Base-by-base conservation (phyloP, 2,113 vertebrate genomes). In the Thryonomys swinderianus region DNA sequence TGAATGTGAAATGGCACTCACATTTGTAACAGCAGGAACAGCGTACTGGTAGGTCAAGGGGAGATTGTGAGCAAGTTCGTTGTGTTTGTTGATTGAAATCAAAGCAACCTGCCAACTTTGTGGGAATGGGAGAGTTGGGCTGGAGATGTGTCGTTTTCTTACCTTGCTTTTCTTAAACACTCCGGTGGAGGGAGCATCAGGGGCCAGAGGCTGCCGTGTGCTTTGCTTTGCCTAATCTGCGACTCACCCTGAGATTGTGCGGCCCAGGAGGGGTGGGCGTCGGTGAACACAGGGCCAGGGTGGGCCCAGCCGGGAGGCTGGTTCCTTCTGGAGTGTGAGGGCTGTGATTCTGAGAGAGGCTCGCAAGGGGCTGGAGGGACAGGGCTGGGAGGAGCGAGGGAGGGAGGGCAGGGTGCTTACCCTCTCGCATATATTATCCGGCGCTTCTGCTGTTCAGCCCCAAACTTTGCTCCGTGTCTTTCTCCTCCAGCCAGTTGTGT, bases 151-250 rank as follows among this genome's bases (percentile, higher is more conserved):
- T 45, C 30, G 16, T 76, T 79, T 91, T 57, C 67, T 86, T 37
- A 62, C 34, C 20, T 13, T 73, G 67, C 78, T 25, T 90, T 81
- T 95, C 81, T 48, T 92, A 61, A 32, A 14, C 21, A 13, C 16
- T 55, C 59, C 57, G 34, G 34, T 37, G 10, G 48, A 80, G 55
- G 55, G 78, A 79, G n/a, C 48, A 16, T 14, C 32, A 86, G 66
- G 81, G 85, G 69, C 83, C 32, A 27, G 18, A 18, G 67, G 37
- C 37, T 57, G 32, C 32, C n/a, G 40, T 37, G 32, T n/a, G 61
- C n/a, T 93, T 73, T 88, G 62, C 42, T 95, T 96, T 95, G 27
- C n/a, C 66, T 85, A 32, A 30, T 73, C 79, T 85, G 48, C 64
- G 76, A 2, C 53, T 91, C 25, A 53, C 12, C 73, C 30, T 88